Conservation (phyloP, 2,888 invertebrate genomes). For the Plebejus anna region DNA sequence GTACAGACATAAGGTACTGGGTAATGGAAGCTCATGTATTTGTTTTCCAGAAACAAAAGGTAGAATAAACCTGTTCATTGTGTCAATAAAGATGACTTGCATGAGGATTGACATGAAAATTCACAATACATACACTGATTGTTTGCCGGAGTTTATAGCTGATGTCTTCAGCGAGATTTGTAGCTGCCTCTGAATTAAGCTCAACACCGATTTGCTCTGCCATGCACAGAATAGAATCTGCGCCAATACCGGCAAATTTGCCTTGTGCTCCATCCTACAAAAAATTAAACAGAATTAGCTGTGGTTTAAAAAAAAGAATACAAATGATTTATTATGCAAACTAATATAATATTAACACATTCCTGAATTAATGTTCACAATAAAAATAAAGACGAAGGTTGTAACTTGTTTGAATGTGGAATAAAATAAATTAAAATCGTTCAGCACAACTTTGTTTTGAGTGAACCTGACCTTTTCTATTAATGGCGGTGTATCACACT, state of each 20-base stretch:
- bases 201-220: constrained; percentile 68
- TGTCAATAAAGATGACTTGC: neutral
- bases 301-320: neutral
- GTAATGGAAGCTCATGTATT: too few species aligned
- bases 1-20: too few species aligned
- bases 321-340: neutral
- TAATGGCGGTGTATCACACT: constrained; percentile 71
- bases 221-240: constrained; percentile 69
- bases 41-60: too few species aligned
- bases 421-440: neutral
- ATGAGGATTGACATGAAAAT: neutral
- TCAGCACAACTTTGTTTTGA: constrained; percentile 4
- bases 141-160: constrained; percentile 74
- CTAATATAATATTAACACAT: neutral
- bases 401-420: constrained; percentile 6
- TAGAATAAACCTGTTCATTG: too few species aligned
- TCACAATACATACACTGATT: constrained; percentile 61
- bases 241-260: constrained; percentile 68
- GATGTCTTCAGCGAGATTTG: constrained; percentile 73
- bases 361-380: constrained; percentile 5
- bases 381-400: neutral
- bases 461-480: constrained; percentile 60
- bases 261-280: constrained; percentile 69
- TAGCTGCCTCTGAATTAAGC: constrained; percentile 63
- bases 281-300: constrained; percentile 10